phyloP scores from a whole-genome alignment of 2,888 invertebrate species.

The Scaptomyza cyrtandrae region DNA sequence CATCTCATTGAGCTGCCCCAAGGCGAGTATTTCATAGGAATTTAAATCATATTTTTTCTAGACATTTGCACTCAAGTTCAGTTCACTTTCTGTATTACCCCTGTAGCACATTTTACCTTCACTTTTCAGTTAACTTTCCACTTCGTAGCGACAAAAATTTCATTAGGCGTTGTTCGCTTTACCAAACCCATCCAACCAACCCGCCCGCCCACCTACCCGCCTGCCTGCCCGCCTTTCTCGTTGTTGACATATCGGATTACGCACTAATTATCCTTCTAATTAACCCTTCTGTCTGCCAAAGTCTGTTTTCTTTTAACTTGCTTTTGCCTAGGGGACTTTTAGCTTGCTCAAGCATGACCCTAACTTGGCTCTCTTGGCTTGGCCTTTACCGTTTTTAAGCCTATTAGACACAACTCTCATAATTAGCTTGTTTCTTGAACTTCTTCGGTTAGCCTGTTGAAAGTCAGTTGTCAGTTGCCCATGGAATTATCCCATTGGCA shows the following conservation, averaged over 20 bases:
- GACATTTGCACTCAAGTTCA: conserved; percentile 44
- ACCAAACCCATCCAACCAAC: conserved; percentile 1
- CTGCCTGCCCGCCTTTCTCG: conserved; percentile 13
- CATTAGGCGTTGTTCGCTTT: conserved; percentile 45
- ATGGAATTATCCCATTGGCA: conserved; percentile 38
- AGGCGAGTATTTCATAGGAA: conserved; percentile 24
- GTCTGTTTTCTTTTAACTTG: conserved; percentile 47
- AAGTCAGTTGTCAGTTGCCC: conserved; percentile 42
- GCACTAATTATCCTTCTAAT: conserved; percentile 83
- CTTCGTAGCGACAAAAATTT: conserved; percentile 54
- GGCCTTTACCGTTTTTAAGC: conserved; percentile 72
- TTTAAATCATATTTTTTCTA: conserved; percentile 73
- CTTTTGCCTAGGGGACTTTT: conserved; percentile 31
- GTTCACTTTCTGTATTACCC: not conserved
- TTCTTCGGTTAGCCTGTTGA: conserved; percentile 6
- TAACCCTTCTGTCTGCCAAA: conserved; percentile 75
- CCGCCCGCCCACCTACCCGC: conserved; percentile 9
- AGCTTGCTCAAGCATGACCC: conserved; percentile 72
- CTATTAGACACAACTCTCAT: conserved; percentile 79
- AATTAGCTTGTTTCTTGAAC: conserved; percentile 71
- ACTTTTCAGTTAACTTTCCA: conserved; percentile 37
- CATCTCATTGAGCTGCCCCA: conserved; percentile 6
- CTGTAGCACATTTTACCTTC: conserved; percentile 5
- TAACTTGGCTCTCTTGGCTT: conserved; percentile 25
- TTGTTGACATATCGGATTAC: conserved; percentile 83